Conservation (phyloP, 1,140 invertebrate genomes). For the Scaptomyza graminum region DNA sequence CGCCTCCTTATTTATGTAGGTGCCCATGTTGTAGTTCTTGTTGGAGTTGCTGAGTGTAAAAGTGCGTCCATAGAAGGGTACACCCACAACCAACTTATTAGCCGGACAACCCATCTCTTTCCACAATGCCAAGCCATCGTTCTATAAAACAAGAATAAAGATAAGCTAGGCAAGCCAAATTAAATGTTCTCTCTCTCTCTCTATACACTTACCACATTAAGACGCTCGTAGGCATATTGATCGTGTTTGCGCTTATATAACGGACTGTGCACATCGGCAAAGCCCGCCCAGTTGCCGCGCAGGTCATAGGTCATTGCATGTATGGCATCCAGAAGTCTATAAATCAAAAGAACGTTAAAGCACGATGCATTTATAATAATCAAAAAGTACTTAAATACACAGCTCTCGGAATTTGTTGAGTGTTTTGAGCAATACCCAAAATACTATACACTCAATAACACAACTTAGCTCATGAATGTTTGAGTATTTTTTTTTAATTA, state of each 20-base stretch:
- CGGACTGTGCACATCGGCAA: slow-evolving; percentile 94
- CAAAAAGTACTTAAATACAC: too few species aligned
- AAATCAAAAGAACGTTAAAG: not conserved
- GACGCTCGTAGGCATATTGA: slow-evolving; percentile 93
- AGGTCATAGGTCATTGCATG: slow-evolving; percentile 97
- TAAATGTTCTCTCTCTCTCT: not conserved
- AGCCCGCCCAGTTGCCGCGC: slow-evolving; percentile 95
- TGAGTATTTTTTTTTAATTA: not conserved
- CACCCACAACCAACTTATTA: slow-evolving; percentile 94
- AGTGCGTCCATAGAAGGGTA: slow-evolving; percentile 93
- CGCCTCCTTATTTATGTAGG: slow-evolving; percentile 94
- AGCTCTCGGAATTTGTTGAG: not conserved
- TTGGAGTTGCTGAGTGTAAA: slow-evolving; percentile 92
- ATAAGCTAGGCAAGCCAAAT: not conserved
- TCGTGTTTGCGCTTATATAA: slow-evolving; percentile 93
- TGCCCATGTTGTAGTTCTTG: slow-evolving; percentile 91
- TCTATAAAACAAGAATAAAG: slow-evolving; percentile 84
- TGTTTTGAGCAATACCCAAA: not conserved
- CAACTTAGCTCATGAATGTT: not conserved
- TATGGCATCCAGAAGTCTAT: slow-evolving; percentile 90
- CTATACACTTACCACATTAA: slow-evolving; percentile 90
- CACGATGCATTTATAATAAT: not conserved
- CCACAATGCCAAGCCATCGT: slow-evolving; percentile 93
- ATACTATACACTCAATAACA: not conserved
- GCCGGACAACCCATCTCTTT: slow-evolving; percentile 93